Conservation (phyloP, 2,797 vertebrate genomes). For the Anabacerthia variegaticeps region DNA sequence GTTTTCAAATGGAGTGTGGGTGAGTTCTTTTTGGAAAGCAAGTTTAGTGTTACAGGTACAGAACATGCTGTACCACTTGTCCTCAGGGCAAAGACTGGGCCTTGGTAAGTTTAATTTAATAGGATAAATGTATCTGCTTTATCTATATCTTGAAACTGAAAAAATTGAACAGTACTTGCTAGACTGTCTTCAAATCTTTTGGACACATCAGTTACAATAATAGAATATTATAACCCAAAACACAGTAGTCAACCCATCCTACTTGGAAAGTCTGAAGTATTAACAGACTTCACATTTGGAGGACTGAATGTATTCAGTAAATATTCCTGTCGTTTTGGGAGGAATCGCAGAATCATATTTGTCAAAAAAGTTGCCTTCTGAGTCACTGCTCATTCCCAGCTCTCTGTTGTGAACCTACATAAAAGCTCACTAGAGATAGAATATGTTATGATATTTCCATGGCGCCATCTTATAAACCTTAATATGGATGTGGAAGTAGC, state of each 20-base stretch:
- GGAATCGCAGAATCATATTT: background rate
- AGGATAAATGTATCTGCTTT: background rate
- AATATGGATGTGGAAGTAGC: background rate
- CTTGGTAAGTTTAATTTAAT: background rate
- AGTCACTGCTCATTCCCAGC: background rate
- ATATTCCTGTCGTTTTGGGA: background rate
- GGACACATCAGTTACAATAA: background rate
- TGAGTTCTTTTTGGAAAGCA: background rate
- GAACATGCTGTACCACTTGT: background rate
- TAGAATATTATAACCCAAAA: background rate
- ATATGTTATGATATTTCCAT: background rate
- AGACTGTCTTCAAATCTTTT: background rate
- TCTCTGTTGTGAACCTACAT: background rate
- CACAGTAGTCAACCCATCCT: background rate
- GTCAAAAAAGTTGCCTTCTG: background rate
- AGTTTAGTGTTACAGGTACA: background rate
- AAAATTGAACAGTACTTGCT: background rate
- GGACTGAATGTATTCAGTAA: background rate
- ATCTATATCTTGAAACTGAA: background rate
- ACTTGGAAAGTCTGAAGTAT: background rate
- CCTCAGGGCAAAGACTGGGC: background rate
- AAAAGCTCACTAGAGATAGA: background rate
- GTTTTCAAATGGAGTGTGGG: background rate
- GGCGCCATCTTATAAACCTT: background rate
- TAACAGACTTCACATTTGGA: background rate